Conservation (phyloP, 2,888 invertebrate genomes). For the Cerceris rybyensis region DNA sequence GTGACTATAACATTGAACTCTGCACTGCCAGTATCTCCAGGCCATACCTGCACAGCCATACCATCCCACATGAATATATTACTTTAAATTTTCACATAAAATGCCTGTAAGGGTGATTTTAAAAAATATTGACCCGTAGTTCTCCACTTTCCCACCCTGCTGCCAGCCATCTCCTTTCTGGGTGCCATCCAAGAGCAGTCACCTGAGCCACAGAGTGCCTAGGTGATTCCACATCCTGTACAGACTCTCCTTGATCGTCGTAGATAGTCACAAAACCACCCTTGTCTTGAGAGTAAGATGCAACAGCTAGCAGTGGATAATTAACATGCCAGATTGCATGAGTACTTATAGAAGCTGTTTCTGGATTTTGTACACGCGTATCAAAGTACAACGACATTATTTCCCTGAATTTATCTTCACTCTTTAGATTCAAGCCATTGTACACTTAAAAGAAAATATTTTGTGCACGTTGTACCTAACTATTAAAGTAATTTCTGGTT, state of each 20-base stretch:
- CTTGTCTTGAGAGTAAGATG: conserved; percentile 93
- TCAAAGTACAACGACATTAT: conserved; percentile 92
- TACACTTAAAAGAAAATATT: neutral
- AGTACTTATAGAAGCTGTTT: conserved; percentile 90
- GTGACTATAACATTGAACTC: conserved; percentile 79
- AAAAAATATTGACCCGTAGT: conserved; percentile 85
- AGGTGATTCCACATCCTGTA: conserved; percentile 90
- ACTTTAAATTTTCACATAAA: neutral
- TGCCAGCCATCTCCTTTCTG: conserved; percentile 90
- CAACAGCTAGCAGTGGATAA: conserved; percentile 91
- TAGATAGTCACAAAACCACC: conserved; percentile 95
- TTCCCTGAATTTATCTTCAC: neutral
- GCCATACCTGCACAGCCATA: conserved; percentile 72
- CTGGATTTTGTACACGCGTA: conserved; percentile 90
- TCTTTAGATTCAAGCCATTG: neutral
- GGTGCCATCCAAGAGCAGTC: conserved; percentile 94
- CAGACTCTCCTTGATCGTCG: conserved; percentile 91
- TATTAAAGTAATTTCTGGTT: neutral
- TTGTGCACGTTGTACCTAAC: neutral
- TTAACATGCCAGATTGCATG: conserved; percentile 92
- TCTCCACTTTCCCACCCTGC: conserved; percentile 97
- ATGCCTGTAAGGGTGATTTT: neutral
- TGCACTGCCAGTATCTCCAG: conserved; percentile 73
- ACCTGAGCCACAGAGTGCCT: conserved; percentile 90
- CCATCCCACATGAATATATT: neutral